These are phyloP conservation scores for Paracentrotus lividus DNA, from an alignment of 53 echinoderm and acorn worm genomes.

Conservation along the genomic window DNA sequence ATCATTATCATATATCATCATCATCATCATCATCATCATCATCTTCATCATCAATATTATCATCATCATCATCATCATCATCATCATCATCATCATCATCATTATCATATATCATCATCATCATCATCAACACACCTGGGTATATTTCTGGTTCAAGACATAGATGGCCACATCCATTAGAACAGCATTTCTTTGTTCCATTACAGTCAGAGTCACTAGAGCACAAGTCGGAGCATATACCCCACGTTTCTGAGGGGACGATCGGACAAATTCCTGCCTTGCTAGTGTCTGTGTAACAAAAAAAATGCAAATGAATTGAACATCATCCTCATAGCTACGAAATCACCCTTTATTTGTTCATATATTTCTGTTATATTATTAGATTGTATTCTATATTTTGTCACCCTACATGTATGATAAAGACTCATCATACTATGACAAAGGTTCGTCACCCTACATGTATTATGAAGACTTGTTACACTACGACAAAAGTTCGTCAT, in stretches of 20 bases:
- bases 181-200: conserved; percentile 77
- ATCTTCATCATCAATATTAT: not conserved
- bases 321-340: too few species aligned
- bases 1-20: too few species aligned
- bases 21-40: too few species aligned
- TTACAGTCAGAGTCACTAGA: conserved; percentile 66
- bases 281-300: not conserved
- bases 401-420: not conserved
- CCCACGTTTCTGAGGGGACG: not conserved
- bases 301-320: not conserved
- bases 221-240: conserved; percentile 64
- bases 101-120: not conserved
- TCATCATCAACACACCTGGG: not conserved
- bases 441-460: too few species aligned
- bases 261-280: not conserved
- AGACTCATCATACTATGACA: too few species aligned
- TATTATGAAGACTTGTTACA: too few species aligned
- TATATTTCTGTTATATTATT: too few species aligned
- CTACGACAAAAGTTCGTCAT: too few species aligned
- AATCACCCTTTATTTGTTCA: too few species aligned
- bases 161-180: conserved; percentile 81
- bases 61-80: conserved; percentile 23
- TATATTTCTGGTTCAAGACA: conserved; percentile 17
- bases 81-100: conserved; percentile 18
- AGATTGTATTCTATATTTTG: too few species aligned